Conservation (phyloP, 1,140 invertebrate genomes). For the Drosophila murphyi region DNA sequence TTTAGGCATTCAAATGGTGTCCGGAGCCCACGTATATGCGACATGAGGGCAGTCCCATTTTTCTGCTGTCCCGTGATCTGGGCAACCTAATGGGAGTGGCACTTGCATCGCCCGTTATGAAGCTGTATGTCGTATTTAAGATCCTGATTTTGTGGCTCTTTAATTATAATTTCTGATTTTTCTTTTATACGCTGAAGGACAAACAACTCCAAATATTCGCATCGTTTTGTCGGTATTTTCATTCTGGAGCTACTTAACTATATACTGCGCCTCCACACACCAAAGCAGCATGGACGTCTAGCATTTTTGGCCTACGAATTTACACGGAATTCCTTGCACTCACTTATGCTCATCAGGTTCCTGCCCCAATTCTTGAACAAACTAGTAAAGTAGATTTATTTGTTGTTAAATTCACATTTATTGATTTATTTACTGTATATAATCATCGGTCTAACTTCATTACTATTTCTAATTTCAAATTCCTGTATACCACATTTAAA, state of each 20-base stretch:
- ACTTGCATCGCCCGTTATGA: conserved; percentile 51
- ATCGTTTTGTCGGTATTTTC: conserved; percentile 43
- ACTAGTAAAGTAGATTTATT: neutral
- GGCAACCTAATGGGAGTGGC: conserved; percentile 73
- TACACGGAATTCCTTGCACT: conserved; percentile 49
- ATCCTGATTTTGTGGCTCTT: neutral
- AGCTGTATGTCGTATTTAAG: conserved; percentile 44
- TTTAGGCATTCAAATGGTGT: conserved; percentile 80
- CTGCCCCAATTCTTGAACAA: conserved; percentile 4
- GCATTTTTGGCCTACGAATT: conserved; percentile 65
- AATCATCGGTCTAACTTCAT: no score
- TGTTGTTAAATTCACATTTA: no score
- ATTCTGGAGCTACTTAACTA: conserved; percentile 53
- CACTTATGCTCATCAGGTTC: conserved; percentile 41
- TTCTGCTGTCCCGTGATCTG: conserved; percentile 64
- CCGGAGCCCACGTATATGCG: conserved; percentile 67
- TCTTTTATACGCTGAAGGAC: conserved; percentile 4
- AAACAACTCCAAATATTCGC: conserved; percentile 3
- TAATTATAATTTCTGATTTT: neutral
- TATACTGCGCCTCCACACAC: conserved; percentile 41
- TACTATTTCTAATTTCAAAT: no score
- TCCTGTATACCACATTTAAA: no score
- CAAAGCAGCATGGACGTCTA: conserved; percentile 64
- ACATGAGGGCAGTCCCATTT: conserved; percentile 70
- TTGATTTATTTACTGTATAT: no score